Base-by-base conservation (phyloP, 2,888 invertebrate genomes). In the Sesia bembeciformis region DNA sequence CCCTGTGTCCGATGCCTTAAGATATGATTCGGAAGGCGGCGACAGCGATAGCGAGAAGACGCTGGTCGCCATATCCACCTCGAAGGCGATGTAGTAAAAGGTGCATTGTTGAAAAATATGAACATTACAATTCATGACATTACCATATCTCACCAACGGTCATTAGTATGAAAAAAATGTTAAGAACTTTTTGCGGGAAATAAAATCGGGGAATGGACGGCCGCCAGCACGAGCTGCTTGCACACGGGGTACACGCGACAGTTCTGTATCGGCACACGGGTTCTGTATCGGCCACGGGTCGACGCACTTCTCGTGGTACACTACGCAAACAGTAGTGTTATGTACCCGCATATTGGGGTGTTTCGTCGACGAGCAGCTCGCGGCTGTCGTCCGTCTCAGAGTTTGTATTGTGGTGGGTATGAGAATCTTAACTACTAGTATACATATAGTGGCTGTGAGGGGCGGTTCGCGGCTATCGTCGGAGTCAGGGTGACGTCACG, bases 251-350 rank as follows among this genome's bases (percentile, higher is more conserved):
- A 99, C 57, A 97, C 97, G 64, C 98, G 94, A 62, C 97, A 93
- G 81, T 95, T 98, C 84, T 97, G 96, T 6, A 98, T 98, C 74
- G 99, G 89, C 99, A n/a, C 99, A 99, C 51, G 98, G 93, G 81
- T 95, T 98, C 84, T 97, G 96, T 6, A 98, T 98, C 74, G 99
- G 89, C 99, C 99, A 99, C 51, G 98, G 98, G 90, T 99, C 99
- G 73, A 99, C 97, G 83, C 99, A 99, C 77, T 95, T 96, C 61
- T 94, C 91, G 89, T 99, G 99, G 90, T 98, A 99, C 51, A 96
- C 97, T 99, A 99, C 40, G 95, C 94, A 78, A 99, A 99, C 0
- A 98, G 98, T 74, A 99, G 90, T 23, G 23, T 23, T 23, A 23
- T 23, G 23, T 23, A 38, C 23, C 50, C 38, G 53, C 38, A n/a